These are phyloP conservation scores for Lepidurus arcticus DNA, from an alignment of 1,140 invertebrate genomes.

Conservation along the genomic window DNA sequence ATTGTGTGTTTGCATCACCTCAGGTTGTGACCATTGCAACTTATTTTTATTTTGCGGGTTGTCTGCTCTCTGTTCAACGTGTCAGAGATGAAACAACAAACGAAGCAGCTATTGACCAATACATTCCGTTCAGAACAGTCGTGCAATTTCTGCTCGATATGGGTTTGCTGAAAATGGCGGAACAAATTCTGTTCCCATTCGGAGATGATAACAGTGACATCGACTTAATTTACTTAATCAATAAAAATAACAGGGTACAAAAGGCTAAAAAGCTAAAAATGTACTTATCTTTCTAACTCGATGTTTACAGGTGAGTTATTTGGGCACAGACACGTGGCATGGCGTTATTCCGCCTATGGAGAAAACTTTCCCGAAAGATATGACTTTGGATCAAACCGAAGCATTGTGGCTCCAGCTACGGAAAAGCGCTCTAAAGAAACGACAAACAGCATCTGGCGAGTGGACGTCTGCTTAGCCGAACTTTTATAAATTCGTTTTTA, in stretches of 20 bases:
- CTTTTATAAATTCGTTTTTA: not conserved
- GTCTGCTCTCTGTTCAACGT: not conserved
- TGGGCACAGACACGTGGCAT: slow-evolving; percentile 11
- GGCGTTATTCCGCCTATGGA: not conserved
- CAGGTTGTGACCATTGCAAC: slow-evolving; percentile 60
- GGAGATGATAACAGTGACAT: slow-evolving; percentile 54
- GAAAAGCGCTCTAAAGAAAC: not conserved
- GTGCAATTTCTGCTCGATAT: slow-evolving; percentile 73
- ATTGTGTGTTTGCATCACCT: not conserved
- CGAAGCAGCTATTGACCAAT: slow-evolving; percentile 57
- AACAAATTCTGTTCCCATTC: slow-evolving; percentile 47
- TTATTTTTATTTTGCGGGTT: slow-evolving; percentile 47
- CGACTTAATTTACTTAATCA: slow-evolving; percentile 43
- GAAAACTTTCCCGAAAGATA: not conserved
- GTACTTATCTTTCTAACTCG: not conserved
- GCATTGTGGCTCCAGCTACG: not conserved
- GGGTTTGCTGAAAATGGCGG: slow-evolving; percentile 59
- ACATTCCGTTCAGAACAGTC: slow-evolving; percentile 65
- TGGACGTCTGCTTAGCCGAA: not conserved
- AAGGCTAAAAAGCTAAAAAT: not conserved
- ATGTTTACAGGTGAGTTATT: not conserved
- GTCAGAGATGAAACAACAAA: slow-evolving; percentile 50
- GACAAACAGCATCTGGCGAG: not conserved
- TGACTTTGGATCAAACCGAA: not conserved
- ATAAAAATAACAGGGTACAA: slow-evolving; percentile 30